phyloP scores from a whole-genome alignment of 2,113 vertebrate genomes.

The Gnathochromis pfefferi region DNA sequence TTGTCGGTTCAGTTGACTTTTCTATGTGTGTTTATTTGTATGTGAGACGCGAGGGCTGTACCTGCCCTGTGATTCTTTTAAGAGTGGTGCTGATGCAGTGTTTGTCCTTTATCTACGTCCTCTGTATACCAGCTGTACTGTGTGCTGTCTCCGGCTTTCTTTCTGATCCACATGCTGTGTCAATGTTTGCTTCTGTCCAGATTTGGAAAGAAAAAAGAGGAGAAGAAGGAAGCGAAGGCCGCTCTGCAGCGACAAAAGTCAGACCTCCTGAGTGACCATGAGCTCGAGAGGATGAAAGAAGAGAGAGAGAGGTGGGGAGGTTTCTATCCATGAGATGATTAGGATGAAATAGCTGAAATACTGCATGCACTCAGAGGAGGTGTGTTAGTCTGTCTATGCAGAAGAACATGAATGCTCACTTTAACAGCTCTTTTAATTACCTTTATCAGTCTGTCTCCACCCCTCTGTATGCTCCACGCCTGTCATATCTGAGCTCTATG shows the following conservation, averaged over 20 bases:
- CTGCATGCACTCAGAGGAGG: background rate
- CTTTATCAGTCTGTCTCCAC: background rate
- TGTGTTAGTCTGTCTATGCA: background rate
- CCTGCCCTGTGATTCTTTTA: background rate
- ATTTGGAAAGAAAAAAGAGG: conserved; percentile 93
- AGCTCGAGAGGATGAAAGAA: conserved; percentile 82
- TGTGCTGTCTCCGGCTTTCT: background rate
- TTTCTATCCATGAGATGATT: background rate
- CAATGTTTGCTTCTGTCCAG: conserved; percentile 61
- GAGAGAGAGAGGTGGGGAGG: conserved; percentile 53
- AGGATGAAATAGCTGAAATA: background rate
- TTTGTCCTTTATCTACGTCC: background rate
- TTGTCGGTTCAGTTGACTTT: background rate
- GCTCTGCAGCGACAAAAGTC: conserved; percentile 66
- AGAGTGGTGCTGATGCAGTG: background rate
- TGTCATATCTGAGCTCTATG: background rate
- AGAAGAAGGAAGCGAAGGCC: conserved; percentile 83
- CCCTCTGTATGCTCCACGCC: background rate
- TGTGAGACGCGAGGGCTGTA: background rate
- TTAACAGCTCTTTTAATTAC: background rate
- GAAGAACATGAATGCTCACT: background rate
- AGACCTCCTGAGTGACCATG: conserved; percentile 76
- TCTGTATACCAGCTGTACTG: background rate
- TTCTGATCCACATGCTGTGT: background rate
- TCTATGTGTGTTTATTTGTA: background rate